Percentiles rank a stretch among this genome's conserved stretches.
phyloP scores from a whole-genome alignment of 2,888 invertebrate genomes.

The Itoplectis maculator region DNA sequence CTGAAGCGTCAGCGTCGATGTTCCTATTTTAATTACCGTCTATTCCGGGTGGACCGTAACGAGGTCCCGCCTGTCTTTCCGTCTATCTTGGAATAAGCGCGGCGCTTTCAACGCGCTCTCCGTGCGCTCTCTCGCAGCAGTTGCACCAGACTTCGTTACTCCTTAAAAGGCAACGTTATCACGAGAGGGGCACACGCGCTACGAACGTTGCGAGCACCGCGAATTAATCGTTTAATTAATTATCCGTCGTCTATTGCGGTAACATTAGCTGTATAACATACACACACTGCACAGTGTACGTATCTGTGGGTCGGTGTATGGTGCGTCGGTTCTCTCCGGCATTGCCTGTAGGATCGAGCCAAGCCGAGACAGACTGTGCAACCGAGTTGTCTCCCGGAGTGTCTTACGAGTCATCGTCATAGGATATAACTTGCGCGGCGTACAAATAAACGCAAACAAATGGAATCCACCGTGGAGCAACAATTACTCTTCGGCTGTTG shows the following conservation, averaged over 20 bases:
- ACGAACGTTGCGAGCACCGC: slow-evolving; percentile 49
- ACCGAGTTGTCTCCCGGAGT: slow-evolving; percentile 31
- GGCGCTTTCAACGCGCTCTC: slow-evolving; percentile 43
- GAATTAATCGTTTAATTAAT: slow-evolving; percentile 70
- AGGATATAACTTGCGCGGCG: slow-evolving; percentile 14
- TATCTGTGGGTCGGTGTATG: slow-evolving; percentile 27
- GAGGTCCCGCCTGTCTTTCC: slow-evolving; percentile 56
- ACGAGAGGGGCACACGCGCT: slow-evolving; percentile 49
- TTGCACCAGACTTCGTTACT: slow-evolving; percentile 56
- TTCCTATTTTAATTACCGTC: slow-evolving; percentile 65
- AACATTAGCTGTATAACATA: slow-evolving; percentile 50
- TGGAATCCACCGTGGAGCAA: slow-evolving; percentile 43
- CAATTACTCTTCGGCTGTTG: slow-evolving; percentile 62
- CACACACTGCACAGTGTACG: slow-evolving; percentile 14
- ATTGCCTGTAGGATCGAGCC: slow-evolving; percentile 26
- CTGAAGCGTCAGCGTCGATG: slow-evolving; percentile 47
- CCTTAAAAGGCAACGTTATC: slow-evolving; percentile 69
- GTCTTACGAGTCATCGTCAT: slow-evolving; percentile 40
- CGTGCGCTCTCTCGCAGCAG: slow-evolving; percentile 47
- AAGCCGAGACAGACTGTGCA: slow-evolving; percentile 35
- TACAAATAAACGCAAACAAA: slow-evolving; percentile 52
- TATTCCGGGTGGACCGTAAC: slow-evolving; percentile 60
- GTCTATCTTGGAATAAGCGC: slow-evolving; percentile 39
- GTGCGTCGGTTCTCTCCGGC: slow-evolving; percentile 18
- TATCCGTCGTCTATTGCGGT: slow-evolving; percentile 68